phyloP scores from a whole-genome alignment of 2,888 invertebrate genomes.

The Stramonita haemastoma region DNA sequence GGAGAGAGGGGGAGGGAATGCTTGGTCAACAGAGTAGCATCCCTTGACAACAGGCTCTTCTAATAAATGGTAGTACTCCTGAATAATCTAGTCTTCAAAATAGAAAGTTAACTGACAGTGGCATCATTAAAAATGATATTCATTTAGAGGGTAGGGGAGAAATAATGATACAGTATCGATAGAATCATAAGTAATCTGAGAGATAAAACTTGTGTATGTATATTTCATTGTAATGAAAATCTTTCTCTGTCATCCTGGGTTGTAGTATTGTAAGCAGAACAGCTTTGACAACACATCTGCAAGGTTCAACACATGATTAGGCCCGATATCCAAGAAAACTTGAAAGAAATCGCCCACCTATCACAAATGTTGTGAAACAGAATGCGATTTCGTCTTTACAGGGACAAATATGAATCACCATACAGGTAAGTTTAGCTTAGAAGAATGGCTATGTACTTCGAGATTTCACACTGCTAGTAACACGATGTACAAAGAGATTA shows the following conservation, averaged over 20 bases:
- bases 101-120: background rate
- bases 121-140: background rate
- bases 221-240: background rate
- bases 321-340: background rate
- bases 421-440: slow-evolving; percentile 42
- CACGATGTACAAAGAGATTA: too few species aligned
- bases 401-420: slow-evolving; percentile 50
- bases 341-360: background rate
- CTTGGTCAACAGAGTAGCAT: background rate
- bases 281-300: slow-evolving; percentile 23
- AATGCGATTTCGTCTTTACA: slow-evolving; percentile 51
- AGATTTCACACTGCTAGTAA: too few species aligned
- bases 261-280: background rate
- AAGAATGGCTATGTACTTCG: too few species aligned
- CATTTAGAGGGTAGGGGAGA: background rate
- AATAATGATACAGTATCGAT: background rate
- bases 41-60: slow-evolving; percentile 4
- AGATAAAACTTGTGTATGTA: background rate
- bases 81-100: background rate
- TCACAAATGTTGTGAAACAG: slow-evolving; percentile 29
- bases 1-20: background rate
- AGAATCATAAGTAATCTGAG: background rate
- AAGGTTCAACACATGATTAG: slow-evolving; percentile 7
- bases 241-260: background rate
- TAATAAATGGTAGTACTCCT: background rate